These are phyloP conservation scores for Agonopterix heracliana DNA, from an alignment of 2,888 invertebrate species.

Conservation along the genomic window DNA sequence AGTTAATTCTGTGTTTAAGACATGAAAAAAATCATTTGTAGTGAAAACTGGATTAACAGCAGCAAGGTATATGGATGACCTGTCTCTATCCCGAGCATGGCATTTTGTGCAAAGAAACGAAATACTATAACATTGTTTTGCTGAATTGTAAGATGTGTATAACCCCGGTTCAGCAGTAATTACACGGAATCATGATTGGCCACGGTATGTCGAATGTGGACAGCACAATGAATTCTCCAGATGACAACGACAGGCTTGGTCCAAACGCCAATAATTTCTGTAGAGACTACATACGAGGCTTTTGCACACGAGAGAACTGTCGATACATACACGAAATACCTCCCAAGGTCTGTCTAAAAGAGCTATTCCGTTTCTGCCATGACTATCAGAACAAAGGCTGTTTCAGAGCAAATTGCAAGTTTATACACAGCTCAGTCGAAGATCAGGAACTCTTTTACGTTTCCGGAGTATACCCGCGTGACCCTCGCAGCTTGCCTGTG, in stretches of 20 bases:
- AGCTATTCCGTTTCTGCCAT: slow-evolving; percentile 73
- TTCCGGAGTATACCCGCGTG: slow-evolving; percentile 77
- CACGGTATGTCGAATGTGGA: slow-evolving; percentile 26
- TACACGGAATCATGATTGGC: slow-evolving; percentile 31
- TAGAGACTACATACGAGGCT: slow-evolving; percentile 69
- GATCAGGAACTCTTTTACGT: slow-evolving; percentile 82
- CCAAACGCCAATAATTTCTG: slow-evolving; percentile 47
- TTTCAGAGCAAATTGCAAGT: slow-evolving; percentile 79
- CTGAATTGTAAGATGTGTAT: too few relatives aligned
- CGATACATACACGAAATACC: slow-evolving; percentile 61
- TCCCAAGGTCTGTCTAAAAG: slow-evolving; percentile 47
- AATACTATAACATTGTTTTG: too few relatives aligned
- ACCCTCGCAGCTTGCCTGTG: slow-evolving; percentile 54
- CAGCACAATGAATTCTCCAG: slow-evolving; percentile 36
- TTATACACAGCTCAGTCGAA: slow-evolving; percentile 81
- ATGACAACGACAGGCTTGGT: slow-evolving; percentile 38
- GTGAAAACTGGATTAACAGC: too few relatives aligned
- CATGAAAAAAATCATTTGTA: too few relatives aligned
- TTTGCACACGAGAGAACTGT: slow-evolving; percentile 73
- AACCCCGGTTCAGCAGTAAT: too few relatives aligned
- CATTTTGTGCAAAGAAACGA: too few relatives aligned
- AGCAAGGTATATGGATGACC: too few relatives aligned
- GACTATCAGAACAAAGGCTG: slow-evolving; percentile 83
- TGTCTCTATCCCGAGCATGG: too few relatives aligned
- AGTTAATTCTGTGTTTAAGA: too few relatives aligned